phyloP scores from a whole-genome alignment of 2,888 invertebrate genomes.

The Mycalesis mineus region DNA sequence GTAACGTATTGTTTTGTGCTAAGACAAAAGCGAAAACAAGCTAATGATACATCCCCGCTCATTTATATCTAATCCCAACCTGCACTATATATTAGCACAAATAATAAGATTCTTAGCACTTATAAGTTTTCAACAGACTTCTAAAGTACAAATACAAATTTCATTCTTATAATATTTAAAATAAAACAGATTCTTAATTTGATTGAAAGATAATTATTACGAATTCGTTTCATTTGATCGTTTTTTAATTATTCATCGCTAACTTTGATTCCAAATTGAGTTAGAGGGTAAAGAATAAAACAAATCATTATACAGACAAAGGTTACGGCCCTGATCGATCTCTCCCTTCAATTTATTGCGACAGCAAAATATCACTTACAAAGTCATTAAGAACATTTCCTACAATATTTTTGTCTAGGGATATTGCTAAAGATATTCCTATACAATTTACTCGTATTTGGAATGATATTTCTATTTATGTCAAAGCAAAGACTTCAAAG shows the following conservation, averaged over 20 bases:
- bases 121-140: too few relatives aligned
- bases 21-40: background rate
- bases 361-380: background rate
- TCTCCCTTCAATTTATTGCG: background rate
- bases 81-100: background rate
- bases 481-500: background rate
- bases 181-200: too few relatives aligned
- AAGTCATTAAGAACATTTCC: background rate
- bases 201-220: too few relatives aligned
- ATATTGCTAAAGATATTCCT: background rate
- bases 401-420: too few relatives aligned
- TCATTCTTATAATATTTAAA: too few relatives aligned
- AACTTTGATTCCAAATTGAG: background rate
- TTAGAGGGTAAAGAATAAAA: background rate
- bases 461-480: background rate
- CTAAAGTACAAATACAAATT: too few relatives aligned
- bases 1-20: constrained; percentile 37
- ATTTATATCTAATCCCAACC: too few relatives aligned
- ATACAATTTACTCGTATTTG: background rate
- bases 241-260: background rate
- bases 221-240: background rate
- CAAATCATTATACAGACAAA: background rate
- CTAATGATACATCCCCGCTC: background rate
- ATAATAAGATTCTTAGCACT: too few relatives aligned
- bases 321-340: background rate